These are phyloP conservation scores for Drosophila merina DNA, from an alignment of 2,888 invertebrate genomes.

Conservation along the genomic window DNA sequence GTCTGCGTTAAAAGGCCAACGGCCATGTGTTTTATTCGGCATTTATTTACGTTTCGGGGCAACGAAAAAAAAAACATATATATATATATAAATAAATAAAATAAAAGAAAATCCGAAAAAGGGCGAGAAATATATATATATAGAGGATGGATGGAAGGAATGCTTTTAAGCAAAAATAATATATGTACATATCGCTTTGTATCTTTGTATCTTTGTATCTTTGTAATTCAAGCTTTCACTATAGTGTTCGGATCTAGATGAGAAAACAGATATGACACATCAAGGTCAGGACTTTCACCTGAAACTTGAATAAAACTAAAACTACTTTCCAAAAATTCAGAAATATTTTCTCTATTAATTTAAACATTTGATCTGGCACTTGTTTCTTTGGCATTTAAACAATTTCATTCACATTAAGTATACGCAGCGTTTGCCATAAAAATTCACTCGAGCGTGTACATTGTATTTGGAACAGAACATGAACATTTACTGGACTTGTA, in stretches of 20 bases:
- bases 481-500: conserved; percentile 13
- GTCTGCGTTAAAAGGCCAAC: conserved; percentile 48
- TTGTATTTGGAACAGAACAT: conserved; percentile 14
- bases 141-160: conserved; percentile 24
- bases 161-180: conserved; percentile 47
- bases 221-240: conserved; percentile 34
- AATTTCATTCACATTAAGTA: conserved; percentile 40
- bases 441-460: conserved; percentile 6
- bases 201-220: conserved; percentile 8
- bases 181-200: not conserved
- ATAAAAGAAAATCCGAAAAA: conserved; percentile 4
- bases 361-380: not conserved
- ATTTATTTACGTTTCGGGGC: conserved; percentile 46
- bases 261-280: conserved; percentile 19
- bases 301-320: too few species aligned
- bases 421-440: conserved; percentile 23
- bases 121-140: conserved; percentile 30
- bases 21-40: conserved; percentile 53
- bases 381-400: conserved; percentile 4
- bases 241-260: conserved; percentile 23
- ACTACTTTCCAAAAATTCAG: too few species aligned
- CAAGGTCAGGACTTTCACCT: too few species aligned
- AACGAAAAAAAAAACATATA: conserved; percentile 1
- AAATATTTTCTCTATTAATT: too few species aligned
- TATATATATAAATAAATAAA: conserved; percentile 2